Evolutionary conservation across 1,140 invertebrate genomes (phyloP), one percentile per base, ranked within the genome.

Genomic region (Drosophila yakuba): DNA sequence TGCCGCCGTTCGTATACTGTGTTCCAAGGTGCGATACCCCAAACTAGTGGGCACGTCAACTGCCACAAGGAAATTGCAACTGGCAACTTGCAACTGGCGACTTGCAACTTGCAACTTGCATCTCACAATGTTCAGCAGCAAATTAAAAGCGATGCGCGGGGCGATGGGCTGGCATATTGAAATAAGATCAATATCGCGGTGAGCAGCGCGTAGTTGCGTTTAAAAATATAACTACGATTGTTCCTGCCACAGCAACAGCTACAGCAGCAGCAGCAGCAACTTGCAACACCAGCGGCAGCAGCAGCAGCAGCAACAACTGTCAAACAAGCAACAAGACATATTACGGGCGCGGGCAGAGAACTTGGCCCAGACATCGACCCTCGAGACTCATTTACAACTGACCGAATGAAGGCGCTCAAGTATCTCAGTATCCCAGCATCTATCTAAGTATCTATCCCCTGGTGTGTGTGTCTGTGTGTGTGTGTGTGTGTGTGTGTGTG

Each of bases 271-370:
- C 43, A 59, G 14, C 62, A 64, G 8, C 64, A 48, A 50, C 20
- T 45, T 45, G 50, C 48, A 28, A 35, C 50, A 28, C 36, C 50
- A 57, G 25, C 69, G 59, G 45, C 62, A 32, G 52, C 54, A 56
- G 11, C 48, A 52, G 14, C 67, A 74, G 20, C 84, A 90, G 73
- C 80, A 91, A 85, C 88, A 91, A 91, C 88, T 91, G 89, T 91
- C 88, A 91, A 91, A 91, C 88, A 91, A 91, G 84, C 83, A 91
- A 91, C 78, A 84, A 91, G 88, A 91, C 89, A 91, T 91, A 89
- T 90, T 91, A 76, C 83, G 83, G 84, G 75, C 71, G 83, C 75
- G 67, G 79, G 79, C 45, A 64, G 73, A 62, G 58, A 57, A 55
- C 38, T 43, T 41, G 39, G 52, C 23, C 45, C 43, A 72, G 71